These are phyloP conservation scores for Caerostris darwini DNA, from an alignment of 1,140 invertebrate species.

Conservation along the genomic window DNA sequence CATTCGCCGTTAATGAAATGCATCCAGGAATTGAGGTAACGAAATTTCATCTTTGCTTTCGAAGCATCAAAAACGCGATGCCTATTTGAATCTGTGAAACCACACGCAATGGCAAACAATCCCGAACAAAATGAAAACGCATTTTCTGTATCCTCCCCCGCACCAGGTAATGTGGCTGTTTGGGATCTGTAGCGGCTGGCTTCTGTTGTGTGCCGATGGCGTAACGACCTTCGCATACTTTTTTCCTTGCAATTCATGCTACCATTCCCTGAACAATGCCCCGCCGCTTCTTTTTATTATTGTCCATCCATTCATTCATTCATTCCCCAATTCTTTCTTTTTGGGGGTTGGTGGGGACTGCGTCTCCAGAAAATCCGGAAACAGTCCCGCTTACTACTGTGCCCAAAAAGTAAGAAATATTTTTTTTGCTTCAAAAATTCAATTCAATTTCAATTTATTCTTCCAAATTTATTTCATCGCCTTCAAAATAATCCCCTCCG, in stretches of 20 bases:
- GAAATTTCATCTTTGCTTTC: not conserved
- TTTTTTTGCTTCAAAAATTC: too few species aligned
- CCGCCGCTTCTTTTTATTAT: not conserved
- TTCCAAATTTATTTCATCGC: too few species aligned
- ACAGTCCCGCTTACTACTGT: not conserved
- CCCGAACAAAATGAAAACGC: conserved; percentile 19
- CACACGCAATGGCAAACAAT: not conserved
- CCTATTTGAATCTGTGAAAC: not conserved
- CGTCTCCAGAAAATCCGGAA: conserved; percentile 53
- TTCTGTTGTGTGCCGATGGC: not conserved
- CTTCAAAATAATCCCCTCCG: too few species aligned
- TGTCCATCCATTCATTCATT: not conserved
- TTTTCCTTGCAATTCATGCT: not conserved
- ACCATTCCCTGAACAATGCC: not conserved
- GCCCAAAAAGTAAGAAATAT: too few species aligned
- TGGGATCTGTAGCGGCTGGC: not conserved
- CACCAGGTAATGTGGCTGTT: not conserved
- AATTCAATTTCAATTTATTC: too few species aligned
- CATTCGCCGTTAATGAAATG: not conserved
- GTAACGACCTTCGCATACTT: conserved; percentile 61
- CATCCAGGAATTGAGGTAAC: not conserved
- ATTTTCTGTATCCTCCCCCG: not conserved
- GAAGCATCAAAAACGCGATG: not conserved
- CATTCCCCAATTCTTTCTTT: not conserved
- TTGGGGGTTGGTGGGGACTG: not conserved